Conservation (phyloP, 2,888 invertebrate genomes). For the Tenthredo amoena region DNA sequence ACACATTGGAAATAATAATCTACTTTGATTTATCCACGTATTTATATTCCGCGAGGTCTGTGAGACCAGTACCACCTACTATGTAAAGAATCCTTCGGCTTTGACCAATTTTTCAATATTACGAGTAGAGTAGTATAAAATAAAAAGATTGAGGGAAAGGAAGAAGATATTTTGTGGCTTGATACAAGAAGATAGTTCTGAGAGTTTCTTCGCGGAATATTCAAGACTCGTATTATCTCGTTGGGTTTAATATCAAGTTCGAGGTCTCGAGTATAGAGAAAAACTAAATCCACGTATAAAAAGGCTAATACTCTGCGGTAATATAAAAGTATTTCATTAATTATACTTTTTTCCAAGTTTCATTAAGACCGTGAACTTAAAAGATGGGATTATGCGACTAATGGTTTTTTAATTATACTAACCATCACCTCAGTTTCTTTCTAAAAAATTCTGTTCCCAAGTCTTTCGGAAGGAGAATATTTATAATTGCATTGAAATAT, state of each 20-base stretch:
- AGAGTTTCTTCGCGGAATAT: background rate
- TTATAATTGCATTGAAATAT: background rate
- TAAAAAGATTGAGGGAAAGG: background rate
- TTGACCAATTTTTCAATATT: constrained; percentile 24
- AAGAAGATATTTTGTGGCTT: background rate
- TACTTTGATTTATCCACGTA: constrained; percentile 37
- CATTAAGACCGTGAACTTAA: constrained; percentile 31
- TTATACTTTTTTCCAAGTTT: constrained; percentile 30
- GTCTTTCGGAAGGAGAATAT: background rate
- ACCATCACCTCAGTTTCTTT: background rate
- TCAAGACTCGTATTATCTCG: background rate
- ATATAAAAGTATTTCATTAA: constrained; percentile 47
- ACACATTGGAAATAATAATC: constrained; percentile 40
- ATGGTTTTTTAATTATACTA: constrained; percentile 48
- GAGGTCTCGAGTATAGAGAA: background rate
- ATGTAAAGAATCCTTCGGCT: constrained; percentile 6
- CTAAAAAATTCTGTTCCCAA: background rate
- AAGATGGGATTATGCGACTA: constrained; percentile 38
- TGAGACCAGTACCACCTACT: background rate
- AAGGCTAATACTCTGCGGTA: constrained; percentile 19
- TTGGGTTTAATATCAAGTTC: background rate
- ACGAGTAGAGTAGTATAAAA: background rate
- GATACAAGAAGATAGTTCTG: background rate
- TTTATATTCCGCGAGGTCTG: background rate
- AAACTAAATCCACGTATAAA: constrained; percentile 35